Base-by-base conservation (phyloP, 2,888 invertebrate genomes). In the Drosophila atroscutellata region DNA sequence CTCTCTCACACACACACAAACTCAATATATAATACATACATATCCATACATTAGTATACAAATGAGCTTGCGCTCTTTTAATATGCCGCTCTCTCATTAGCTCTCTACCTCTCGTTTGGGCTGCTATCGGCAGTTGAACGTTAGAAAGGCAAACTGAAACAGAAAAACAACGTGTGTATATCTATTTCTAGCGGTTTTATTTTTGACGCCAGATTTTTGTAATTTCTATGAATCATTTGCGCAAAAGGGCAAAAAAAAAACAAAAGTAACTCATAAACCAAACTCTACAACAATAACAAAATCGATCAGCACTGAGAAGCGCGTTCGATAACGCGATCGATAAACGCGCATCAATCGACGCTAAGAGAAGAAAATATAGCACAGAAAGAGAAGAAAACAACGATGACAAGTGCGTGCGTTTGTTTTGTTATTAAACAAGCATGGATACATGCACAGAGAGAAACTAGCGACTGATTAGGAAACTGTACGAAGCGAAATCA, bases 111-210 rank as follows among this genome's bases (percentile, higher is more conserved):
- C 54, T 49, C 47, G 49, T 62, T 58, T 45, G 39, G 30, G 37
- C 58, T 60, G 50, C 77, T 63, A 64, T 71, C 68, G 67, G 65
- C 55, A 65, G 63, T 63, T 60, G 51, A 58, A 54, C 20, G 50
- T 66, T 69, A 59, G 54, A 72, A 83, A 82, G 50, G 65, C 75
- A 55, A 55, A 66, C 65, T 66, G 80, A 83, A 75, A 62, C 54
- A 70, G 67, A 83, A 83, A 69, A 81, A 85, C 81, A 86, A 88
- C 90, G 81, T 86, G 83, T 86, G 88, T 86, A 83, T 86, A 90
- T 86, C 90, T 90, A 90, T 86, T 86, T 90, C 62, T 49, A 58
- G 50, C 28, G 36, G 34, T 77, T 68, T 70, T 74, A 55, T 80
- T 78, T 75, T 75, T 57, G 67, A 63, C 67, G 61, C 60, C 58